A percentile compares a stretch with the other conserved stretches of the same genome.
Evolutionary conservation across 1,140 invertebrate species (phyloP).

Genomic region (Sinonovacula constricta): DNA sequence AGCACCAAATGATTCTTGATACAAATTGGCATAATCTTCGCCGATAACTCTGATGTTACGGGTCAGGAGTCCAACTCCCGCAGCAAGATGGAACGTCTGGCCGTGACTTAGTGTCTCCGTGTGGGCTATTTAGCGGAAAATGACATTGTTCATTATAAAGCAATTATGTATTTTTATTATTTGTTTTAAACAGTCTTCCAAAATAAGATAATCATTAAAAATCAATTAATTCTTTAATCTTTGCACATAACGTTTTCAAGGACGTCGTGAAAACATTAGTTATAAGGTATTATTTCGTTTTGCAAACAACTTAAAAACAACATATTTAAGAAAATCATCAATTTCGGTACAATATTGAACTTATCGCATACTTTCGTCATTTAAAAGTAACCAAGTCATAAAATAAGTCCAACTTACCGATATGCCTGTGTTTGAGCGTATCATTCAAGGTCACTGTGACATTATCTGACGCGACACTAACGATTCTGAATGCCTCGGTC

Average conservation of each 20-base stretch:
- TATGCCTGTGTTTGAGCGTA: conserved; percentile 68
- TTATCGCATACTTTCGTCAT: too few relatives aligned
- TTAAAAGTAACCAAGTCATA: too few relatives aligned
- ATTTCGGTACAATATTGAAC: too few relatives aligned
- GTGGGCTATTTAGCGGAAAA: too few relatives aligned
- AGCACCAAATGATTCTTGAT: conserved; percentile 71
- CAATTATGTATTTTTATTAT: not conserved
- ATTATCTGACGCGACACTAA: conserved; percentile 56
- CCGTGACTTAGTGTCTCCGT: conserved; percentile 56
- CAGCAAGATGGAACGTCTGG: conserved; percentile 56
- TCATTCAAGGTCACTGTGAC: conserved; percentile 67
- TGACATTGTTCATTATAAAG: not conserved
- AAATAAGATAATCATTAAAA: not conserved
- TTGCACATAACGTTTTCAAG: too few relatives aligned
- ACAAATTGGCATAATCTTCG: conserved; percentile 61
- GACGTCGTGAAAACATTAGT: too few relatives aligned
- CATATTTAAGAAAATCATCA: too few relatives aligned
- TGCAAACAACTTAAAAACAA: too few relatives aligned
- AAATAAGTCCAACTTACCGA: conserved; percentile 66
- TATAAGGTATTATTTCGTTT: too few relatives aligned
- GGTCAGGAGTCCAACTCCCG: conserved; percentile 73
- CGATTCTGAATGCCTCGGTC: conserved; percentile 73
- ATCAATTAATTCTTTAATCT: too few relatives aligned
- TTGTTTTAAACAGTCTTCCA: not conserved
- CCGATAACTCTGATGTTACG: conserved; percentile 74